These are phyloP conservation scores for Clarias laeviceps DNA, from an alignment of 2,797 vertebrate species.

Conservation along the genomic window DNA sequence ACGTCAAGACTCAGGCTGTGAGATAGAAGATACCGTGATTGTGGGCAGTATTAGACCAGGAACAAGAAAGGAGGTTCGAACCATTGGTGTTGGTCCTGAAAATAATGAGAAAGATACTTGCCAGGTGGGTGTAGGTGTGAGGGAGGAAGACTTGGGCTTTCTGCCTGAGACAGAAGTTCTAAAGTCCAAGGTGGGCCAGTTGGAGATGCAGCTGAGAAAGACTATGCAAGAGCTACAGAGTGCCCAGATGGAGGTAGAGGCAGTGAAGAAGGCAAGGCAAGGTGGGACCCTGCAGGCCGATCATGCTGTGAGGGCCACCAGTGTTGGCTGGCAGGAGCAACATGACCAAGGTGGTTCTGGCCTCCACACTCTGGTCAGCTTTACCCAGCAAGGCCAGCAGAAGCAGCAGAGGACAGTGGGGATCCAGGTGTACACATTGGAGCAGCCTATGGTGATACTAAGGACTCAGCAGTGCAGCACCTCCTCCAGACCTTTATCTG, in stretches of 20 bases:
- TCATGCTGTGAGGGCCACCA: conserved; percentile 73
- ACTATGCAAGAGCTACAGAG: conserved; percentile 78
- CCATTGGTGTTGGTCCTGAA: conserved; percentile 74
- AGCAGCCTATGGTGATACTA: conserved; percentile 75
- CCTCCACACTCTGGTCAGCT: conserved; percentile 77
- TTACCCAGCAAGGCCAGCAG: conserved; percentile 71
- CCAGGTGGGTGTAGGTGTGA: conserved; percentile 82
- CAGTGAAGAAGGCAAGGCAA: conserved; percentile 55
- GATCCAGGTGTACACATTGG: conserved; percentile 81
- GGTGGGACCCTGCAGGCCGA: conserved; percentile 62
- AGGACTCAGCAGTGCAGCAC: conserved; percentile 71
- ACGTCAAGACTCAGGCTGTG: conserved; percentile 79
- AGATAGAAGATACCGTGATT: conserved; percentile 80
- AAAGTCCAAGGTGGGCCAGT: conserved; percentile 76
- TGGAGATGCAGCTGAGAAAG: conserved; percentile 82
- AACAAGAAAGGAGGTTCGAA: conserved; percentile 72
- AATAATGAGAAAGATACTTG: conserved; percentile 46
- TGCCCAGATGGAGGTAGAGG: conserved; percentile 70
- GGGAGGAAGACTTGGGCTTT: conserved; percentile 82
- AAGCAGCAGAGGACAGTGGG: conserved; percentile 78
- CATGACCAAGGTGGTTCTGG: conserved; percentile 57
- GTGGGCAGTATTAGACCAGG: conserved; percentile 71
- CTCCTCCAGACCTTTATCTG: conserved; percentile 51
- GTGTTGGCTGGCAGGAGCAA: conserved; percentile 72
- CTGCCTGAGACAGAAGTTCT: conserved; percentile 75